Percentiles rank a stretch among this genome's conserved stretches.
Conservation (phyloP, 2,888 invertebrate genomes). For the Rhagonycha fulva region DNA sequence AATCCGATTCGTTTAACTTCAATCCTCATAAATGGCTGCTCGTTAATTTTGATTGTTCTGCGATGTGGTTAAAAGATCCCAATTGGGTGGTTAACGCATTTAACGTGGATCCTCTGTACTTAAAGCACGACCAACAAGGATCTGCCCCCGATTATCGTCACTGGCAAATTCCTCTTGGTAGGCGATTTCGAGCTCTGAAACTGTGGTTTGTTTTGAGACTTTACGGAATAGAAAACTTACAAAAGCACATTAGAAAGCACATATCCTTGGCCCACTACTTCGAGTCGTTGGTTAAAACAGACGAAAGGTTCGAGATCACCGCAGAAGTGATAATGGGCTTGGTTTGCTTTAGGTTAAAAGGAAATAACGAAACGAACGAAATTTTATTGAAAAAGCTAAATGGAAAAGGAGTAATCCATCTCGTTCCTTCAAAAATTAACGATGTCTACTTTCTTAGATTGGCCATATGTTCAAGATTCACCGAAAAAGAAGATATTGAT, state of each 20-base stretch:
- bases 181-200: slow-evolving; percentile 90
- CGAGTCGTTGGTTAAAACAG: slow-evolving; percentile 73
- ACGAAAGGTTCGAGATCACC: slow-evolving; percentile 86
- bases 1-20: slow-evolving; percentile 95
- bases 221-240: slow-evolving; percentile 87
- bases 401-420: slow-evolving; percentile 86
- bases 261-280: slow-evolving; percentile 87
- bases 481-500: slow-evolving; percentile 79
- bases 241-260: slow-evolving; percentile 84
- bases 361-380: slow-evolving; percentile 82
- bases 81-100: slow-evolving; percentile 92
- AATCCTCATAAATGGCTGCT: slow-evolving; percentile 99
- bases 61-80: slow-evolving; percentile 94
- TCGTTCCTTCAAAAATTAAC: slow-evolving; percentile 88
- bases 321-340: slow-evolving; percentile 91
- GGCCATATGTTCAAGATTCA: slow-evolving; percentile 86
- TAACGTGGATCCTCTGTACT: slow-evolving; percentile 95
- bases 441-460: slow-evolving; percentile 85
- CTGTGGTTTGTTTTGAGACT: slow-evolving; percentile 93
- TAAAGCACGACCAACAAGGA: slow-evolving; percentile 92
- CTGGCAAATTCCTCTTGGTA: slow-evolving; percentile 95
- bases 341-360: slow-evolving; percentile 94
- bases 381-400: slow-evolving; percentile 81
- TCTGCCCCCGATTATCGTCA: slow-evolving; percentile 93
- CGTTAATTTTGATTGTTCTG: slow-evolving; percentile 98